phyloP scores from a whole-genome alignment of 2,797 vertebrate genomes.

The Mus minutoides region DNA sequence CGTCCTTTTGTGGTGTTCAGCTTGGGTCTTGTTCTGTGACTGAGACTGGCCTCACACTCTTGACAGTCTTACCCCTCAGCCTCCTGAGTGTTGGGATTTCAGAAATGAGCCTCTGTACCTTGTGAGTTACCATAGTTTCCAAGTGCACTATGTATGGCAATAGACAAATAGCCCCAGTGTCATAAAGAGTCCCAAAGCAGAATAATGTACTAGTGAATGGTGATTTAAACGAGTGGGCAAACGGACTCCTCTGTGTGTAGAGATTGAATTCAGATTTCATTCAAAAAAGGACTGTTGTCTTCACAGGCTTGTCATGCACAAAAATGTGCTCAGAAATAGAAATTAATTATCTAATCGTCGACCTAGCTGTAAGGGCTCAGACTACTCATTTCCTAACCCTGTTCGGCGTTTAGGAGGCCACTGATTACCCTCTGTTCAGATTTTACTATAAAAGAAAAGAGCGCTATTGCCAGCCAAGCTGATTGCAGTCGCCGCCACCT shows the following conservation, averaged over 20 bases:
- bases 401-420: neutral
- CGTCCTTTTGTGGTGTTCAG: neutral
- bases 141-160: neutral
- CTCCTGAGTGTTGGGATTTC: neutral
- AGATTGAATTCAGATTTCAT: neutral
- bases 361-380: neutral
- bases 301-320: neutral
- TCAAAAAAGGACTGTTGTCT: neutral
- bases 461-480: neutral
- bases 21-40: neutral
- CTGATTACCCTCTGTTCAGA: neutral
- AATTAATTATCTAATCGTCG: neutral
- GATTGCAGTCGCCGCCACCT: neutral
- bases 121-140: neutral
- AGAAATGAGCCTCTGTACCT: neutral
- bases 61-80: neutral
- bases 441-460: neutral
- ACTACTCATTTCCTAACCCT: neutral
- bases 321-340: conserved; percentile 21
- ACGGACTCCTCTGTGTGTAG: neutral
- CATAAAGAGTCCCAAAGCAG: neutral
- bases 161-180: neutral
- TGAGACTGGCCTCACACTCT: neutral
- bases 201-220: neutral
- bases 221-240: neutral